A percentile compares a stretch with the other conserved stretches of the same genome.
Evolutionary conservation across 2,888 invertebrate species (phyloP).

Genomic region (Hyposoter didymator): DNA sequence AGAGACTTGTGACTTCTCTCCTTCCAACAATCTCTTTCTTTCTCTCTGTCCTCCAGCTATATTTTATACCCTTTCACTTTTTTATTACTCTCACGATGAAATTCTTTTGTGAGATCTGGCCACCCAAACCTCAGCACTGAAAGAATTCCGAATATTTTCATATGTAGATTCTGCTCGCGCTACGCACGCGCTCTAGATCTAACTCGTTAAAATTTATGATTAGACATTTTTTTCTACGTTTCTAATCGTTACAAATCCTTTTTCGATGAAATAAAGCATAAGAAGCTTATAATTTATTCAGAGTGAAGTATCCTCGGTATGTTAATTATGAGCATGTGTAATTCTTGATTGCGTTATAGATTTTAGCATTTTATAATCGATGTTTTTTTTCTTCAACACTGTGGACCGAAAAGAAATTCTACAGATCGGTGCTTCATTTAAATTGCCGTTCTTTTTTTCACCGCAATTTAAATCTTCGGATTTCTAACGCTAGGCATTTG

Average conservation of each 20-base stretch:
- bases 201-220: not conserved
- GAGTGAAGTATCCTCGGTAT: not conserved
- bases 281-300: not conserved
- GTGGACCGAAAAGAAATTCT: not conserved
- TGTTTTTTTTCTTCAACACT: not conserved
- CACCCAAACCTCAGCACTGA: not conserved
- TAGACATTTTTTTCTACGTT: not conserved
- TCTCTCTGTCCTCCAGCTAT: conserved; percentile 23
- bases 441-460: not conserved
- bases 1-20: conserved; percentile 10
- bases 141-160: conserved; percentile 16
- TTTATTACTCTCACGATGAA: conserved; percentile 30
- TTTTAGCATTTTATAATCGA: not conserved
- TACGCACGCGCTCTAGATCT: conserved; percentile 2
- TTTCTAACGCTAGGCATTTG: not conserved
- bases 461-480: not conserved
- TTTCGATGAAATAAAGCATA: not conserved
- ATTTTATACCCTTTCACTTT: conserved; percentile 39
- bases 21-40: not conserved
- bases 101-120: conserved; percentile 10
- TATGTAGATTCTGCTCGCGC: not conserved
- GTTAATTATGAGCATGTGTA: not conserved
- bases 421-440: not conserved
- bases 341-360: not conserved
- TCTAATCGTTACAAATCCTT: not conserved